A percentile compares a stretch with the other conserved stretches of the same genome.
These are phyloP conservation scores for Thinocorus orbignyianus DNA, from an alignment of 2,113 vertebrate genomes.

Conservation along the genomic window DNA sequence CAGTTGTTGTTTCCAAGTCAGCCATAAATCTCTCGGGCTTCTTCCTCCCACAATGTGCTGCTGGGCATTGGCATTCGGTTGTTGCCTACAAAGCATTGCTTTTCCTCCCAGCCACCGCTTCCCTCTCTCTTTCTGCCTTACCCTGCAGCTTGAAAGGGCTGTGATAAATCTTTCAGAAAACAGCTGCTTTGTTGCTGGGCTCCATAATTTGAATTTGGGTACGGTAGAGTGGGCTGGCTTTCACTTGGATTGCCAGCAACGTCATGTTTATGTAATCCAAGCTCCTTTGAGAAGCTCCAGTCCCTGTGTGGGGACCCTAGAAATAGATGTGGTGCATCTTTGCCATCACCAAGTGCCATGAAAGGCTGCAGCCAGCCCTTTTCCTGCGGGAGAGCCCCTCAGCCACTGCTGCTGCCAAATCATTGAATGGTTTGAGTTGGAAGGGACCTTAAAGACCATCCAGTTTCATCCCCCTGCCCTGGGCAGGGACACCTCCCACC, in stretches of 20 bases:
- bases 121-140: neutral
- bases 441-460: neutral
- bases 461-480: neutral
- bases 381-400: rapidly evolving
- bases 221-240: neutral
- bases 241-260: neutral
- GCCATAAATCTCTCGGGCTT: slow-evolving; percentile 18
- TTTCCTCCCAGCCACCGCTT: neutral
- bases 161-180: slow-evolving; percentile 25
- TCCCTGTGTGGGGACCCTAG: neutral
- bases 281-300: neutral
- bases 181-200: neutral
- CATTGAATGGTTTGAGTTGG: neutral
- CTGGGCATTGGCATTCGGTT: slow-evolving; percentile 15
- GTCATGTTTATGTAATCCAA: neutral
- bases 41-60: neutral
- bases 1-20: neutral
- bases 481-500: neutral
- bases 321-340: neutral
- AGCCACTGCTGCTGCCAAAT: neutral
- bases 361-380: neutral
- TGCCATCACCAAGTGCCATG: rapidly evolving
- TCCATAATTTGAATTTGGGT: neutral
- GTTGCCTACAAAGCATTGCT: neutral
- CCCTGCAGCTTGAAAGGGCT: neutral